Evolutionary conservation across 2,797 vertebrate species (phyloP).

Genomic region (Scarus forsteni): DNA sequence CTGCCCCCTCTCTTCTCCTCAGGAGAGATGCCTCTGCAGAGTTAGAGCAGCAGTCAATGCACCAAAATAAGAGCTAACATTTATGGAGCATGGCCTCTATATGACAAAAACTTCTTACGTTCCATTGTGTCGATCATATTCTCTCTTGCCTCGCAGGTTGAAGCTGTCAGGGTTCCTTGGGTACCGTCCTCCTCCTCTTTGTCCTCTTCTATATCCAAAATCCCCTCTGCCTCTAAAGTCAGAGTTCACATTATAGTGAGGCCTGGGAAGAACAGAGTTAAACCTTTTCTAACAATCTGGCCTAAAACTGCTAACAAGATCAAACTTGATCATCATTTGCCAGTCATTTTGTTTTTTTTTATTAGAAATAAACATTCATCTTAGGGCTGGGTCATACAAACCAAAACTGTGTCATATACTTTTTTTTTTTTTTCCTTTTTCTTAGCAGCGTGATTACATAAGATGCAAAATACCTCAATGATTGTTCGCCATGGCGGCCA

Average conservation of each 20-base stretch:
- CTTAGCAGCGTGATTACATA: too few species aligned
- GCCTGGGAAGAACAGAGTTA: conserved; percentile 42
- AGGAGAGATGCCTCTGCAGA: conserved; percentile 82
- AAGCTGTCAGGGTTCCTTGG: conserved; percentile 80
- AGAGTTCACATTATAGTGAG: conserved; percentile 71
- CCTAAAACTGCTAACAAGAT: too few species aligned
- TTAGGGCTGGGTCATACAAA: too few species aligned
- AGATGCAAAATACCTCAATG: too few species aligned
- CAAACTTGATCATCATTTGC: too few species aligned
- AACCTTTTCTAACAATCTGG: too few species aligned
- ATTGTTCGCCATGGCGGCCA: too few species aligned
- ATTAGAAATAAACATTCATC: too few species aligned
- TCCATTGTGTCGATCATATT: conserved; percentile 88
- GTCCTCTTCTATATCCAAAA: conserved; percentile 72
- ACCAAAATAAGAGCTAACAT: neutral
- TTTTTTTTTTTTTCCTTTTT: too few species aligned
- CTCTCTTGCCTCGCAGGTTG: conserved; percentile 87
- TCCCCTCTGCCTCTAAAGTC: conserved; percentile 77
- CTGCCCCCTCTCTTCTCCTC: conserved; percentile 85
- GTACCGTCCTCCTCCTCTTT: conserved; percentile 83
- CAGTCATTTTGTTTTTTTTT: too few species aligned
- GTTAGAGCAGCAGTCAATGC: conserved; percentile 1
- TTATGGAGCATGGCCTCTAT: neutral
- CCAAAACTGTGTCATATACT: too few species aligned
- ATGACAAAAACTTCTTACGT: conserved; percentile 70